These are phyloP conservation scores for Cryptoblepharus egeriae DNA, from an alignment of 2,797 vertebrate genomes.

Conservation along the genomic window DNA sequence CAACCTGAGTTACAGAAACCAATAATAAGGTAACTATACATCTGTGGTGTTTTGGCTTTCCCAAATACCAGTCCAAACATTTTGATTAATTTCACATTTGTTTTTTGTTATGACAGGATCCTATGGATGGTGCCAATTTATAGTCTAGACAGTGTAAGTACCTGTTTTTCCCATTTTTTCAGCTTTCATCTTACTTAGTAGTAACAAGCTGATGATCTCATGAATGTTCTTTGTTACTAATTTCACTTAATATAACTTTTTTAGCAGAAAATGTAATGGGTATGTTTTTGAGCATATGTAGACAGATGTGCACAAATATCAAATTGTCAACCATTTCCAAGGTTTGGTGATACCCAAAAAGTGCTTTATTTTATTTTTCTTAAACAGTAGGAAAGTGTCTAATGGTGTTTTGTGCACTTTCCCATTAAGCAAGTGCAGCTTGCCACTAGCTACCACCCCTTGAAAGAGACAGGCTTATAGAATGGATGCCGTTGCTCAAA, in stretches of 20 bases:
- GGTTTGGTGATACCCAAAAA: too few relatives aligned
- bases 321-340: too few relatives aligned
- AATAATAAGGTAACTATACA: conserved; percentile 90
- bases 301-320: too few relatives aligned
- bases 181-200: conserved; percentile 33
- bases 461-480: neutral
- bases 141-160: conserved; percentile 98
- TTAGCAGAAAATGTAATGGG: neutral
- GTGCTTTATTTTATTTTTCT: neutral
- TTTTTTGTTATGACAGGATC: conserved; percentile 83
- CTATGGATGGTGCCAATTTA: conserved; percentile 99
- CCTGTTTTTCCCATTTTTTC: conserved; percentile 54
- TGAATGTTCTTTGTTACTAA: conserved; percentile 5
- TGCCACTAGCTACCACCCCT: neutral
- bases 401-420: neutral
- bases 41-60: conserved; percentile 32
- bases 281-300: neutral
- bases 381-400: neutral
- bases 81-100: conserved; percentile 52
- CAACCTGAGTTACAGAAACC: conserved; percentile 98
- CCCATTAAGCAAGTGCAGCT: neutral
- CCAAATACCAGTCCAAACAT: neutral
- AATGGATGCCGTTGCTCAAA: neutral
- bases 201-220: neutral
- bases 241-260: neutral